Percentiles rank a stretch among this genome's conserved stretches.
Evolutionary conservation across 2,888 invertebrate species (phyloP).

Genomic region (Hirtodrosophila histrioides): DNA sequence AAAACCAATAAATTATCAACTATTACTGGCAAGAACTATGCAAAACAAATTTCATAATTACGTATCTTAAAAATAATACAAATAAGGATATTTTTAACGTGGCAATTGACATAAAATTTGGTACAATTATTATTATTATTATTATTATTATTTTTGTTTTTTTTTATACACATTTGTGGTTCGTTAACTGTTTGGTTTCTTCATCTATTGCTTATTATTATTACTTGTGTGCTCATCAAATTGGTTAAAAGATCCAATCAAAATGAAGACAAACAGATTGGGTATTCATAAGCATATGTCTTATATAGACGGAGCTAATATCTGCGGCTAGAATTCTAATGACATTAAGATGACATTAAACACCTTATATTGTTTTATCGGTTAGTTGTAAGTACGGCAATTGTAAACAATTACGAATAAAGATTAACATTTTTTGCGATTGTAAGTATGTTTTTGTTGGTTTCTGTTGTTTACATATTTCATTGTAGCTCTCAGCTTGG

Average conservation of each 20-base stretch:
- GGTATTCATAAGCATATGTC: neutral
- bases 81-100: constrained; percentile 7
- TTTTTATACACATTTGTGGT: constrained; percentile 16
- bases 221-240: constrained; percentile 11
- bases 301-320: constrained; percentile 7
- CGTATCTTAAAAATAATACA: constrained; percentile 5
- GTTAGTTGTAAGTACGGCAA: constrained; percentile 1
- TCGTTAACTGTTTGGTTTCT: constrained; percentile 36
- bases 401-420: constrained; percentile 8
- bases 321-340: constrained; percentile 5
- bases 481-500: constrained; percentile 39
- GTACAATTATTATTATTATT: constrained; percentile 10
- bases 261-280: neutral
- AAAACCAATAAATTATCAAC: constrained; percentile 27
- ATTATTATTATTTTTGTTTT: too few species aligned
- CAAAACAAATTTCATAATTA: constrained; percentile 10
- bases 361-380: constrained; percentile 4
- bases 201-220: constrained; percentile 24
- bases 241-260: constrained; percentile 5
- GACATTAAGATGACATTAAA: constrained; percentile 1
- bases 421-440: constrained; percentile 1
- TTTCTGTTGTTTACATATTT: neutral
- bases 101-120: constrained; percentile 28
- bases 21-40: constrained; percentile 40
- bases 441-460: constrained; percentile 11